A percentile compares a stretch with the other conserved stretches of the same genome.
These are phyloP conservation scores for Melieria picta DNA, from an alignment of 2,888 invertebrate species.

Conservation along the genomic window DNA sequence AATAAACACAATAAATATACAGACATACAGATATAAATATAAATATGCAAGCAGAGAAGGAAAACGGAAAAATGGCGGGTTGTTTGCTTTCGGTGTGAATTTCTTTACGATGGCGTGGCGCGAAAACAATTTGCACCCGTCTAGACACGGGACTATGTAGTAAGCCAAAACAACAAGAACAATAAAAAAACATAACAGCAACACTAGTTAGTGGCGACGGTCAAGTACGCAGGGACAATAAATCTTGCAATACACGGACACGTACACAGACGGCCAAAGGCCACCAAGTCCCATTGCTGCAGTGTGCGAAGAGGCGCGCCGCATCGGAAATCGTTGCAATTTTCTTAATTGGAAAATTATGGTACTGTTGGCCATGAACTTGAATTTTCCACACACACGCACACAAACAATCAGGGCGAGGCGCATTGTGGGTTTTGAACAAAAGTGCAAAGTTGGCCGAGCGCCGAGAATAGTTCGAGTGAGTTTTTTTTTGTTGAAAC, in stretches of 20 bases:
- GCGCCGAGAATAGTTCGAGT: no score
- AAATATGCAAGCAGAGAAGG: not conserved
- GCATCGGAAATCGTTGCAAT: slow-evolving; percentile 1
- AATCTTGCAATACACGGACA: slow-evolving; percentile 7
- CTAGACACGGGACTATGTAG: slow-evolving; percentile 24
- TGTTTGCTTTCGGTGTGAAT: slow-evolving; percentile 10
- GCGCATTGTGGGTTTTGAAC: no score
- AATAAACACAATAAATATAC: no score
- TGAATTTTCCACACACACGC: not conserved
- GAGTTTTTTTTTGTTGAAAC: no score
- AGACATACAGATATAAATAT: no score
- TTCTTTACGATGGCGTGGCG: slow-evolving; percentile 32
- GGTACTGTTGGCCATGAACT: slow-evolving; percentile 27
- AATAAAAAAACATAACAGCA: not conserved
- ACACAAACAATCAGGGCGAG: not conserved
- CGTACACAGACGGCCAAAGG: not conserved
- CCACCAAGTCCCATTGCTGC: not conserved
- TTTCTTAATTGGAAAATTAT: slow-evolving; percentile 32
- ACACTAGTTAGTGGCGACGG: not conserved
- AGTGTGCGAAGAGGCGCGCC: not conserved
- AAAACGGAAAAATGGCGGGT: not conserved
- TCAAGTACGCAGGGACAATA: not conserved
- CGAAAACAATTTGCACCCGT: slow-evolving; percentile 30
- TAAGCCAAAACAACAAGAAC: slow-evolving; percentile 3
- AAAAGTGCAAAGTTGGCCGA: no score